Evolutionary conservation across 2,113 vertebrate genomes (phyloP), one percentile per base, ranked within the genome.

Genomic region (Origma solitaria): DNA sequence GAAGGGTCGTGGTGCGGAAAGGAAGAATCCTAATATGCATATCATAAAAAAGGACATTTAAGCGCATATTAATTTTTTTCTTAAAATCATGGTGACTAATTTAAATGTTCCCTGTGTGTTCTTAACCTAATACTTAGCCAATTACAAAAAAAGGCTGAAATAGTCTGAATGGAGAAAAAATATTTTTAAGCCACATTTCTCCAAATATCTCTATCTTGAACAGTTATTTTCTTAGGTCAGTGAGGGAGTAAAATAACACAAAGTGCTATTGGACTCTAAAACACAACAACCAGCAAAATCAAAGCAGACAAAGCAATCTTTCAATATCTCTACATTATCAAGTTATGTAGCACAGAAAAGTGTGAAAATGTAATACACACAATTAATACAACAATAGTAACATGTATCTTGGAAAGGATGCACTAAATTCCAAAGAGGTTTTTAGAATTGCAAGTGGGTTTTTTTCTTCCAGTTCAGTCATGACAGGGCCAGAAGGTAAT

Each of bases 401-500:
- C 64, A 70, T n/a, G 7, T 51, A 71, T 82, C 88, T 83, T 65
- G 82, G 83, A 96, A 97, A 94, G 65, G 50, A 81, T 77, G 70
- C 60, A 15, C 90, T 96, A 94, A 97, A 98, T 97, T 97, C 91
- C 88, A 93, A 93, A 96, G 95, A 81, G 95, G 97, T 97, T 98
- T 97, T 97, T 91, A 97, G 95, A 97, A 97, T 89, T 81, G 89
- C 86, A 90, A 90, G 94, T 45, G 65, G 49, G 38, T 0, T 82
- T 94, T 33, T 94, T 94, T 95, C 83, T 82, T 73, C 95, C 98
- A 97, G 96, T 98, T 99, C 98, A 98, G 97, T 97, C 96, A 94
- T 98, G 98, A 99, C 98, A 99, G 98, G 98, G 99, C 98, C 98
- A 99, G 98, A 98, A 99, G 98, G 98, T 99, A 99, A 99, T 98